Evolutionary conservation across 1,140 invertebrate species (phyloP).

Genomic region (Euschistus heros): DNA sequence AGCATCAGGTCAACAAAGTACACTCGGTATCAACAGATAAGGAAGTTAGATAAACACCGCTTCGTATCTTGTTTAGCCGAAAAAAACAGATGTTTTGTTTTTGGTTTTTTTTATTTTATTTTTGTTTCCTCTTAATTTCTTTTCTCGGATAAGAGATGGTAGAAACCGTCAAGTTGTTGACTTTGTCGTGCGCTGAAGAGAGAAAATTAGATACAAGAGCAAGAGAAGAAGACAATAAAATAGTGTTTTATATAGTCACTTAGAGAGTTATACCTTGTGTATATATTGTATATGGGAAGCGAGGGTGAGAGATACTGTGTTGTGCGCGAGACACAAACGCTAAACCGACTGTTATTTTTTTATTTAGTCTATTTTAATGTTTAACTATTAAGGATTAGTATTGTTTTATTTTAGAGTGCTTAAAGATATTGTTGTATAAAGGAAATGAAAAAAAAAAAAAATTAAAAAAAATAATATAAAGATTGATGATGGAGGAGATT

Average conservation of each 20-base stretch:
- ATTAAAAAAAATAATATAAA: neutral
- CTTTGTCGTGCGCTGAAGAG: neutral
- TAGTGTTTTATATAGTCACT: constrained; percentile 17
- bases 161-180: neutral
- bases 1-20: neutral
- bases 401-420: constrained; percentile 17
- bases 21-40: constrained; percentile 8
- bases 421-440: constrained; percentile 14
- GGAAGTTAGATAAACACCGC: neutral
- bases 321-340: constrained; percentile 14
- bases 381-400: constrained; percentile 17
- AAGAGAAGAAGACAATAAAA: constrained; percentile 16
- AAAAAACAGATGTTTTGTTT: constrained; percentile 6
- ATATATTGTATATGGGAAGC: constrained; percentile 12
- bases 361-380: constrained; percentile 18
- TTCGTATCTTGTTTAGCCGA: constrained; percentile 13
- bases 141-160: neutral
- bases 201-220: constrained; percentile 3
- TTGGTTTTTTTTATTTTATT: constrained; percentile 1
- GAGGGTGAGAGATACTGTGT: constrained; percentile 5
- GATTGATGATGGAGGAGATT: neutral
- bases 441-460: neutral
- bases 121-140: neutral
- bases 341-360: constrained; percentile 16
- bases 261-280: constrained; percentile 13